Base-by-base conservation (phyloP, 2,888 invertebrate species). In the Hydraecia micacea region DNA sequence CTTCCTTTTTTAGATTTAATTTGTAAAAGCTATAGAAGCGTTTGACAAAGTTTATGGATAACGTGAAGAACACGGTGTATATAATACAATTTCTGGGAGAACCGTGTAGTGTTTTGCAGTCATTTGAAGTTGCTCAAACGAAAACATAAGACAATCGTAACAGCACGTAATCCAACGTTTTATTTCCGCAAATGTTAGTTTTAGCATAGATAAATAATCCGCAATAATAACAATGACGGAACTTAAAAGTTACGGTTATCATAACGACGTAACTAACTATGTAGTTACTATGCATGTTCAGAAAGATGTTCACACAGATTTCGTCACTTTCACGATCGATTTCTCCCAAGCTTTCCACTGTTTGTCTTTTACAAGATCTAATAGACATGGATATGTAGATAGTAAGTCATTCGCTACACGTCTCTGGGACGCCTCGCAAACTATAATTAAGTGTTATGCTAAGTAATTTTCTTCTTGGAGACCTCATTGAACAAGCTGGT, bases 271-370 rank as follows among this genome's bases (percentile, higher is more conserved):
- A 82, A 82, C 78, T 60, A 70, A 42, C 60, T 68, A 69, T 21
- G 21, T 83, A 68, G 60, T 52, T 77, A 80, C 79, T 58, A 81
- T 79, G 77, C 75, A 86, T 82, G 79, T 84, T 83, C 66, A 87
- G 82, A 90, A 87, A 90, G 88, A 90, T 90, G 87, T 91, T 94
- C 92, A 92, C 92, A 92, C 89, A 92, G 91, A 93, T 93, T 94
- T 93, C 90, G 92, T 91, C 93, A 93, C 95, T 95, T 95, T 95
- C 95, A 91, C 94, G 93, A 93, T 93, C 90, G 94, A 93, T 95
- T 95, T 95, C 95, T 92, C 95, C 89, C 87, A 89, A 90, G 91
- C 93, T 94, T 92, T 94, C 92, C 91, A 91, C 91, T 90, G 86
- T 88, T 89, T 91, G 88, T 87, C 84, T 87, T 87, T 84, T 86